Base-by-base conservation (phyloP, 2,888 invertebrate species). In the Tryphoninae sp. region DNA sequence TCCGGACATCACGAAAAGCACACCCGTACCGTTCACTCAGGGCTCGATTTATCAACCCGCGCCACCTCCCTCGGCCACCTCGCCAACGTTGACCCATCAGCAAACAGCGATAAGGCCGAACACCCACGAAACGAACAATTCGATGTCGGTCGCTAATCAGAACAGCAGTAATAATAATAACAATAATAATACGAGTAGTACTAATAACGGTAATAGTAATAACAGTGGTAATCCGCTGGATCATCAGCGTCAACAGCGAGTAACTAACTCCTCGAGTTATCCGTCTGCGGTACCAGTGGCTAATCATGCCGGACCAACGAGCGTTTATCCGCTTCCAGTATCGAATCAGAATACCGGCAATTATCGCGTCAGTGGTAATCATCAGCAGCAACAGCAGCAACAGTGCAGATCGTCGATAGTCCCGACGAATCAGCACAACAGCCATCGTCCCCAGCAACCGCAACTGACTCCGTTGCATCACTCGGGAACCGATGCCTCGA, bases 1-100 rank as follows among this genome's bases (percentile, higher is more conserved):
- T 73, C 90, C 91, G 51, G 91, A 90, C 67, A 91, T 90, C 71
- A 89, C 91, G 33, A 91, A 90, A 82, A 90, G 91, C 78, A 86
- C 91, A 0, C 90, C 91, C 58, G 88, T 85, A 1, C 90, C 90
- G 19, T 88, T 89, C 72, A 87, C 88, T 6, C 91, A 89, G 72
- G 88, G 78, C 71, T 87, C 89, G 40, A 86, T 88, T 72, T 90
- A 89, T 61, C 85, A 90, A 67, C 86, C 89, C 11, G 85, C 88
- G 55, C 87, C 84, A 91, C 92, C 86, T 89, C 92, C 86, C 87
- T 91, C 89, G 69, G 86, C 92, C 22, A 89, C 90, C 81, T 89
- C 92, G 26, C 87, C 92, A 84, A 88, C 90, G 65, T 91, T 89
- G 85, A 89, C 77, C 61, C 78, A 86, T 6, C 87, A 86, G 40